Evolutionary conservation across 2,888 invertebrate species (phyloP), one percentile per base, ranked within the genome.

Genomic region (Mythimna impura): DNA sequence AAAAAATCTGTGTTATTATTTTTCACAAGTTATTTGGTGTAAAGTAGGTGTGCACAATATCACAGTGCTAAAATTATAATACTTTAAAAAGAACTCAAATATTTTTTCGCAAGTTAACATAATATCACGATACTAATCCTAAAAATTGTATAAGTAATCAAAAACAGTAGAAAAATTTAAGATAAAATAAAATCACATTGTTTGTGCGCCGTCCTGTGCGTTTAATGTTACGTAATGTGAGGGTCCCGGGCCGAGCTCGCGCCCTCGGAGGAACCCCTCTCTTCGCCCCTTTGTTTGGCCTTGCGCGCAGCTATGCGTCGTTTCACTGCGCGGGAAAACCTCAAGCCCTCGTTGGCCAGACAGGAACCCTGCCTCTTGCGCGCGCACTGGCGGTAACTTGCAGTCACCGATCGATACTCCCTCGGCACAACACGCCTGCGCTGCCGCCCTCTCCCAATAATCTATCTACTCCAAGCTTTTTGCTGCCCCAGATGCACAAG

Each of bases 191-290:
- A 95, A 96, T 96, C 95, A 96, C 96, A 96, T 96, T 94, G 93
- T 95, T 96, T 96, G 96, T 96, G 96, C 96, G 96, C 96, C 92
- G 93, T 95, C 91, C 95, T 96, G 96, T 96, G 96, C 96, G 96
- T 96, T 93, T 93, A 93, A 91, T 86, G 96, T 96, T 96, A 96
- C 93, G 94, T 96, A 96, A 96, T 95, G 94, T 89, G 93, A 93
- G 94, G 94, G 94, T 89, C 91, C 93, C 90, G 90, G 91, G 89
- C 81, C 81, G 86, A 89, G 92, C 90, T 88, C 88, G 88, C 84
- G 90, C 91, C 91, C 89, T 89, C 89, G 80, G 81, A 82, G 82
- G 73, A 81, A 80, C 84, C 87, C 88, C 90, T 89, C 88, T 88
- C 89, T 85, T 81, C 86, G 83, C 86, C 87, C 89, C 87, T 86